A percentile compares a stretch with the other conserved stretches of the same genome.
Evolutionary conservation across 2,797 vertebrate species (phyloP).

Genomic region (Presbytis comata): DNA sequence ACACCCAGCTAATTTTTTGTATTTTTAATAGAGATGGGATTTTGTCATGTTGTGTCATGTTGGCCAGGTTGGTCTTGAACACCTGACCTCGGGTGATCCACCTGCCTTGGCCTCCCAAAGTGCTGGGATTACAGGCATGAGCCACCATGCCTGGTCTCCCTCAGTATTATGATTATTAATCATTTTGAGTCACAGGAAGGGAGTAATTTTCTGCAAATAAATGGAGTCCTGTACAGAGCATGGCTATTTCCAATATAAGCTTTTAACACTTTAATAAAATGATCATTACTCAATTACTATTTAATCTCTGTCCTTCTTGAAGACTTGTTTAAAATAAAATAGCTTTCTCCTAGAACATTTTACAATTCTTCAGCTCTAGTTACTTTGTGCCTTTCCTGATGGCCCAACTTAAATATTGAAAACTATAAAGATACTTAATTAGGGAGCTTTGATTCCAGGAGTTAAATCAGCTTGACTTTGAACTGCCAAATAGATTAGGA

Average conservation of each 20-base stretch:
- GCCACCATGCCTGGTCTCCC: neutral
- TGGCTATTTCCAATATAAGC: neutral
- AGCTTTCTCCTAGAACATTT: neutral
- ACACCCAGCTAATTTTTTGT: too few relatives aligned
- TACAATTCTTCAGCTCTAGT: neutral
- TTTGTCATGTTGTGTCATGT: too few relatives aligned
- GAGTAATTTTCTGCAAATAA: neutral
- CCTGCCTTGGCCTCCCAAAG: too few relatives aligned
- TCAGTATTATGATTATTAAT: neutral
- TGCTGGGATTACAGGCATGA: too few relatives aligned
- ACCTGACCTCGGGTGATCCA: too few relatives aligned
- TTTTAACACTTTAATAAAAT: neutral
- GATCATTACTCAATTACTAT: neutral
- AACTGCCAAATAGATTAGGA: neutral
- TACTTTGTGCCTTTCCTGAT: neutral
- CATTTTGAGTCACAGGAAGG: neutral
- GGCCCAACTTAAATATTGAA: neutral
- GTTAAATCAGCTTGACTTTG: neutral
- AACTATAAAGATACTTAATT: neutral
- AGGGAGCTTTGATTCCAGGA: neutral
- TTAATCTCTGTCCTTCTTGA: neutral
- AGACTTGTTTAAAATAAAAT: conserved; percentile 35
- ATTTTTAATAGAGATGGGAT: too few relatives aligned
- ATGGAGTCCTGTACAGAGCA: neutral
- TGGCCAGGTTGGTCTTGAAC: too few relatives aligned